These are phyloP conservation scores for Toxotes jaculatrix DNA, from an alignment of 2,113 vertebrate genomes.

Conservation along the genomic window DNA sequence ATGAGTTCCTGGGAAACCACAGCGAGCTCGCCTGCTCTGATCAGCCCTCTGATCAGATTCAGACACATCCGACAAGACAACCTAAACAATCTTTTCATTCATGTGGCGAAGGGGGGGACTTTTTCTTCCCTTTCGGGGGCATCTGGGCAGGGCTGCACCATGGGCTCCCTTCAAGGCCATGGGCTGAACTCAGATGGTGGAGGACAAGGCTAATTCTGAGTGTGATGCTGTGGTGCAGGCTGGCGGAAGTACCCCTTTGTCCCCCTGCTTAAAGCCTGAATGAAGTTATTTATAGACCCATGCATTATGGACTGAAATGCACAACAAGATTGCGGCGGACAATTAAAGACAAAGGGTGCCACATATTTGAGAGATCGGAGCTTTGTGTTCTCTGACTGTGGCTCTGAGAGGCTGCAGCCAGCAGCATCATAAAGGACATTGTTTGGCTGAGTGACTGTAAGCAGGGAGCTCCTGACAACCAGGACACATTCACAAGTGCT, in stretches of 20 bases:
- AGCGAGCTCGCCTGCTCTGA: conserved; percentile 28
- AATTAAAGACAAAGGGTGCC: conserved; percentile 65
- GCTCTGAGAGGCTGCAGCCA: conserved; percentile 3
- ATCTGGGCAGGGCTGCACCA: conserved; percentile 22
- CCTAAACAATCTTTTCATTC: conserved; percentile 52
- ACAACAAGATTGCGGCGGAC: conserved; percentile 52
- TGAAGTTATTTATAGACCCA: conserved; percentile 67
- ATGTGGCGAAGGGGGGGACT: not conserved
- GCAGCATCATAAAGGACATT: conserved; percentile 25
- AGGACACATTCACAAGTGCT: conserved; percentile 51
- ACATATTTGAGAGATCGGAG: conserved; percentile 49
- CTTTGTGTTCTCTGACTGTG: conserved; percentile 7
- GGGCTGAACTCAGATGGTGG: conserved; percentile 46
- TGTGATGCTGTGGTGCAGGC: conserved; percentile 27
- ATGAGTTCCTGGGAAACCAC: conserved; percentile 47
- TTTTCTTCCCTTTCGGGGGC: conserved; percentile 37
- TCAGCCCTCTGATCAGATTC: conserved; percentile 39
- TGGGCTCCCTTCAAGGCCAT: conserved; percentile 21
- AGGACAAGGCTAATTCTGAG: conserved; percentile 56
- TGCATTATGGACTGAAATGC: conserved; percentile 60
- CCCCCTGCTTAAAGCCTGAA: conserved; percentile 56
- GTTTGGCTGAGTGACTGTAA: conserved; percentile 21
- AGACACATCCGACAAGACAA: conserved; percentile 47
- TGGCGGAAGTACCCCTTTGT: conserved; percentile 66
- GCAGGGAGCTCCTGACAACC: conserved; percentile 30